Base-by-base conservation (phyloP, 2,888 invertebrate species). In the Linnaemya vulpina region DNA sequence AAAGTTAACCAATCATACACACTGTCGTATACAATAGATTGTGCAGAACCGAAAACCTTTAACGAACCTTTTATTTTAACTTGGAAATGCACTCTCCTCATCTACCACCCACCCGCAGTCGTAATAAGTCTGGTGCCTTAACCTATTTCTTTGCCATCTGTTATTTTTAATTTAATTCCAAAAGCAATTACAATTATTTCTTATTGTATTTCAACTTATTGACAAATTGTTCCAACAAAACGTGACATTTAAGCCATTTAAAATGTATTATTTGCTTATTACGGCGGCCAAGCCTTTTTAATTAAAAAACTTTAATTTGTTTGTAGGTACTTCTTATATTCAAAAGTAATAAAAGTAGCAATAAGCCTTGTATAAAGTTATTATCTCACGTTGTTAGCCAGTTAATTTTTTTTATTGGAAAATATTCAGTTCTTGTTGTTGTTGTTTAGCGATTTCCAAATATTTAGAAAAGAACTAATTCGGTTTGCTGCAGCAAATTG, bases 101-200 rank as follows among this genome's bases (percentile, higher is more conserved):
- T 38, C 40, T 11, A 20, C 4, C 55, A 11, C 15, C 15, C 70
- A 25, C 25, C 40, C 8, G 22, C 20, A 71, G 20, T 60, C 10
- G 58, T 25, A 46, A 70, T 55, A 71, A 62, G n/a, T 49, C 22
- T 62, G 49, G 13, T 15, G 22, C 20, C 49, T 35, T 67, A 76
- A 67, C 20, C 55, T 49, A 60, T 60, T 62, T 74, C 46, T 43
- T 46, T 20, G 55, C 76, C 76, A 67, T 67, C 67, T 76, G 76
- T 58, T 76, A 13, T 65, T 43, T 43, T 67, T 55, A 67, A 46
- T 43, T 67, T 55, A 67, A 46, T 62, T 43, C 40, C 51, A 78
- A 40, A 78, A 63, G 51, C 62, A 78, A 71, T 78, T 71, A 63
- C 70, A 71, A 62, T 71, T 78, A 51, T 25, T 76, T 76, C 20